phyloP scores from a whole-genome alignment of 2,888 invertebrate genomes.

The Lasioglossum lativentre region DNA sequence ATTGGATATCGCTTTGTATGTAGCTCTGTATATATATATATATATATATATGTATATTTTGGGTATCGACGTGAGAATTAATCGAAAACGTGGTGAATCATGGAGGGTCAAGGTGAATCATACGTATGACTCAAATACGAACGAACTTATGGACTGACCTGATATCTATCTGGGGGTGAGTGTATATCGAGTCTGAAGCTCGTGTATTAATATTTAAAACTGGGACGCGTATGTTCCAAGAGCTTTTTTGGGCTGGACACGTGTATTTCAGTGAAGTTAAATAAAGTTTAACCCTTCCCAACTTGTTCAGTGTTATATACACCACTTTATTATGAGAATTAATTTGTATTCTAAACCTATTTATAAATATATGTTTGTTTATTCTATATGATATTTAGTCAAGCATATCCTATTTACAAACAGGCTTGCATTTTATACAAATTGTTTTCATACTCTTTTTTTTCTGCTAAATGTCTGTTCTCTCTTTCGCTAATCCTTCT shows the following conservation, averaged over 20 bases:
- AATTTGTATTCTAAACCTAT: not conserved
- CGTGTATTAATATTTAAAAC: constrained; percentile 1
- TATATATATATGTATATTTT: not conserved
- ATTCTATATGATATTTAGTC: no score
- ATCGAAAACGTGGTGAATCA: not conserved
- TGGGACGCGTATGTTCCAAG: not conserved
- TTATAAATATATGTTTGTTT: not conserved
- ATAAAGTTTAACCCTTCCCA: not conserved
- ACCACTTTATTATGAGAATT: no score
- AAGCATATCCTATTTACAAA: not conserved
- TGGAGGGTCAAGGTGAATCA: not conserved
- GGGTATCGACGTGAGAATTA: not conserved
- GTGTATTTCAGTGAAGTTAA: not conserved
- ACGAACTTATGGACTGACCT: not conserved
- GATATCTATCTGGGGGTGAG: not conserved
- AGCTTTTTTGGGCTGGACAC: not conserved
- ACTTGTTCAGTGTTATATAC: not conserved
- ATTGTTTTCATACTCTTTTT: not conserved
- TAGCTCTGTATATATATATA: no score
- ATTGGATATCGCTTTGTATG: no score
- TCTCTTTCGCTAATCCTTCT: not conserved
- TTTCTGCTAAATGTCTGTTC: not conserved
- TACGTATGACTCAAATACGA: not conserved
- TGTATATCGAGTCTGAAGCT: not conserved
- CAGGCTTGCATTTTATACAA: not conserved